These are phyloP conservation scores for Camptogramma bilineatum DNA, from an alignment of 2,888 invertebrate genomes.

Conservation along the genomic window DNA sequence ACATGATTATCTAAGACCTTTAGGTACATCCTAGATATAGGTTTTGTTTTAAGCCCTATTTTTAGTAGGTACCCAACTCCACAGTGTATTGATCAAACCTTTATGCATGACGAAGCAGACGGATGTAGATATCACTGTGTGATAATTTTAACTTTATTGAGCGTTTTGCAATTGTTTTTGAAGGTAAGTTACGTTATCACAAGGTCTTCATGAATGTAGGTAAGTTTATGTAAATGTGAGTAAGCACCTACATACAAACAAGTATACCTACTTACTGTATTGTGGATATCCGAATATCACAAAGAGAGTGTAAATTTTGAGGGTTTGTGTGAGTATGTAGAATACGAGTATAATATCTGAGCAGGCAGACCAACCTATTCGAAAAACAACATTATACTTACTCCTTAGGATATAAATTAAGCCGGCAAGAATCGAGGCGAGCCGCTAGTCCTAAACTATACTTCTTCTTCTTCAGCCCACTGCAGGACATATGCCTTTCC, in stretches of 20 bases:
- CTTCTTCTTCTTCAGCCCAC: no score
- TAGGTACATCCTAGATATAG: not conserved
- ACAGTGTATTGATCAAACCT: slow-evolving; percentile 1
- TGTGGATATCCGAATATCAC: not conserved
- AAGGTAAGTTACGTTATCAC: not conserved
- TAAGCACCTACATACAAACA: not conserved
- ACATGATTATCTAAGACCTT: not conserved
- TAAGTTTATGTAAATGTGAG: not conserved
- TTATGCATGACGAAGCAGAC: not conserved
- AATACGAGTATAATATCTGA: no score
- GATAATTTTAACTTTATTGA: slow-evolving; percentile 5
- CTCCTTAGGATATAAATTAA: no score
- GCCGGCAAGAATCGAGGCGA: no score
- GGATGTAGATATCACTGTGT: not conserved
- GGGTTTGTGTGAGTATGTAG: no score
- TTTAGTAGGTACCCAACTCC: not conserved
- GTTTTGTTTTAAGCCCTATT: not conserved
- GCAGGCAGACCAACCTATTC: no score
- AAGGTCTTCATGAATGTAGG: not conserved
- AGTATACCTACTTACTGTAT: not conserved
- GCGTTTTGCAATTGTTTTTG: slow-evolving; percentile 1
- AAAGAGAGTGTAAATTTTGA: no score
- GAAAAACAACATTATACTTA: no score
- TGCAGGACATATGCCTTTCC: no score
- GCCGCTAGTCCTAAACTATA: no score